Percentiles rank a stretch among this genome's conserved stretches.
Evolutionary conservation across 2,888 invertebrate species (phyloP).

Genomic region (Diachrysia chrysitis): DNA sequence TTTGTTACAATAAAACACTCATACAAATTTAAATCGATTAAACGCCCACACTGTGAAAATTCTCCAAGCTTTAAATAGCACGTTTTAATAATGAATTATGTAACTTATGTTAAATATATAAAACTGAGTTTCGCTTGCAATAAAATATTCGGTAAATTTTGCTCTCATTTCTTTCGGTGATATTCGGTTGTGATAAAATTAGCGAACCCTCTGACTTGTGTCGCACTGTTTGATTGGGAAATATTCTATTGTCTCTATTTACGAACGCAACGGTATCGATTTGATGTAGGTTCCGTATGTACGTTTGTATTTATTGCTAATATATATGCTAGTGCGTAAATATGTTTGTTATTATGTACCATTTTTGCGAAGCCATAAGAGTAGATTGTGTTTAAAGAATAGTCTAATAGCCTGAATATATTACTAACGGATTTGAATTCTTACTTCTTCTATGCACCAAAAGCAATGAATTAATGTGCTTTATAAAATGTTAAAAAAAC

Average conservation of each 20-base stretch:
- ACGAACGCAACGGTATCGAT: background rate
- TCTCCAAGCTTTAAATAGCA: constrained; percentile 32
- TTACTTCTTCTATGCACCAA: too few species aligned
- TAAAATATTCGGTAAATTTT: constrained; percentile 1
- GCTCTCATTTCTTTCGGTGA: background rate
- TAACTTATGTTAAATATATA: background rate
- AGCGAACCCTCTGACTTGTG: constrained; percentile 4
- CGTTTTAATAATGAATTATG: constrained; percentile 1
- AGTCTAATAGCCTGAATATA: too few species aligned
- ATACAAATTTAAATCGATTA: constrained; percentile 50
- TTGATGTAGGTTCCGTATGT: background rate
- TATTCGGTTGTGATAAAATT: background rate
- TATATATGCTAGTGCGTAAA: background rate
- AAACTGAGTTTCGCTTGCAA: constrained; percentile 1
- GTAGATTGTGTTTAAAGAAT: too few species aligned
- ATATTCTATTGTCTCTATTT: constrained; percentile 16
- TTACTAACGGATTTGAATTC: too few species aligned
- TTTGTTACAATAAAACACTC: constrained; percentile 43
- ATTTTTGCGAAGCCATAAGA: too few species aligned
- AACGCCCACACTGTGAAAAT: constrained; percentile 41
- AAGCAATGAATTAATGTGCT: too few species aligned
- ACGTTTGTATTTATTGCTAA: background rate
- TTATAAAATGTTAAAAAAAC: too few species aligned
- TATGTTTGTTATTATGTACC: too few species aligned
- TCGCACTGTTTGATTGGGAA: constrained; percentile 18